Conservation (phyloP, 2,888 invertebrate species). For the Yponomeuta sedellus region DNA sequence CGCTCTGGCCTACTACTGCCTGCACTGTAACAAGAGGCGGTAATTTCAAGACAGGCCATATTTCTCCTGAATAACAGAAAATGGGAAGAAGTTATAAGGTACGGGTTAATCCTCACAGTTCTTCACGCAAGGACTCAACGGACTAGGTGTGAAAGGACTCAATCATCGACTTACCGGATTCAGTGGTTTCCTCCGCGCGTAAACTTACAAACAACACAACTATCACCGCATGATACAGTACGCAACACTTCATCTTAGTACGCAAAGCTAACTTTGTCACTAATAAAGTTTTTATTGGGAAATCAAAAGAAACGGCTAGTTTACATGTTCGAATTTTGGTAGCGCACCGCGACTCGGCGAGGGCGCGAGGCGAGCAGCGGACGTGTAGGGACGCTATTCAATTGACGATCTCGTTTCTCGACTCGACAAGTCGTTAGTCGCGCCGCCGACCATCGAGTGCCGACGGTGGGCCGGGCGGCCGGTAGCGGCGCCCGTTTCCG, state of each 20-base stretch:
- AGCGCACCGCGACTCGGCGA: slow-evolving; percentile 39
- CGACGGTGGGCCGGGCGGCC: slow-evolving; percentile 46
- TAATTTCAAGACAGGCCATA: too few species aligned
- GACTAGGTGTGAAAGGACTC: not conserved
- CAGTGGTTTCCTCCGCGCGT: slow-evolving; percentile 40
- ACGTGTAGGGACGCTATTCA: slow-evolving; percentile 54
- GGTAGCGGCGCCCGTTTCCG: slow-evolving; percentile 45
- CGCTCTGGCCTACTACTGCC: slow-evolving; percentile 52
- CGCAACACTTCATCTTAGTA: slow-evolving; percentile 38
- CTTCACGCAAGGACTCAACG: too few species aligned
- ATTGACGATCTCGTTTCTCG: slow-evolving; percentile 53
- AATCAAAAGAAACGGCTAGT: not conserved
- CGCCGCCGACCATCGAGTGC: slow-evolving; percentile 32
- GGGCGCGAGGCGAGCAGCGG: slow-evolving; percentile 50
- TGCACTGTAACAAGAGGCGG: slow-evolving; percentile 39
- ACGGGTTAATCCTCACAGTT: too few species aligned
- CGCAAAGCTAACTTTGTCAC: not conserved
- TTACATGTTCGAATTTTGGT: slow-evolving; percentile 30
- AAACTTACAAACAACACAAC: slow-evolving; percentile 35
- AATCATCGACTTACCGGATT: slow-evolving; percentile 41
- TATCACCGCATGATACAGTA: slow-evolving; percentile 32
- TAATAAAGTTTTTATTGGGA: not conserved
- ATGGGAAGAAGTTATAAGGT: too few species aligned
- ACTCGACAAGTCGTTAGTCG: slow-evolving; percentile 52
- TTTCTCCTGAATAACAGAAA: too few species aligned